A percentile compares a stretch with the other conserved stretches of the same genome.
Evolutionary conservation across 1,140 invertebrate species (phyloP).

Genomic region (Cecropterus lyciades): DNA sequence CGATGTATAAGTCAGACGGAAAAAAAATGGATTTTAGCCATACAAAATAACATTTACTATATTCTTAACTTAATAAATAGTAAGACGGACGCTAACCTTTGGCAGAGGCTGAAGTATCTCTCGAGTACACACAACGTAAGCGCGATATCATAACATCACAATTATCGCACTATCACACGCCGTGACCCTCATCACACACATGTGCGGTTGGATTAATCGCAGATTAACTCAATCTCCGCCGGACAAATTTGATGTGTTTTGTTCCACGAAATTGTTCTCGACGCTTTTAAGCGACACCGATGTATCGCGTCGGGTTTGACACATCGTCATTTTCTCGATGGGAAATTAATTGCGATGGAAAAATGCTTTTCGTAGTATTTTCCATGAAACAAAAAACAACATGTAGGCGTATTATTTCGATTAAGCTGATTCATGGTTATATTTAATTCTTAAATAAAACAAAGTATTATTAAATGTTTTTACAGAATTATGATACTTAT

Average conservation of each 20-base stretch:
- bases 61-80: too few species aligned
- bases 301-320: slow-evolving; percentile 10
- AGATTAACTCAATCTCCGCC: slow-evolving; percentile 54
- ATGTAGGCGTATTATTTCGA: too few species aligned
- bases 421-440: too few species aligned
- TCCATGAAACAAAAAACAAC: too few species aligned
- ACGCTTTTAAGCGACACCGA: slow-evolving; percentile 44
- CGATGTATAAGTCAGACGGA: too few species aligned
- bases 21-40: too few species aligned
- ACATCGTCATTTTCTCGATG: not conserved
- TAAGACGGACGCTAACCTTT: slow-evolving; percentile 1
- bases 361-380: too few species aligned
- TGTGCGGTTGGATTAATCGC: slow-evolving; percentile 58
- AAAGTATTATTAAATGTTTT: too few species aligned
- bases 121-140: not conserved
- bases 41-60: too few species aligned
- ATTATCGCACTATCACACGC: slow-evolving; percentile 54
- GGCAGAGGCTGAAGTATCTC: not conserved
- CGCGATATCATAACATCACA: slow-evolving; percentile 55
- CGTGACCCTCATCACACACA: slow-evolving; percentile 56
- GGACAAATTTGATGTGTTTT: slow-evolving; percentile 50
- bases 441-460: too few species aligned
- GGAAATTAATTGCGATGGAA: too few species aligned
- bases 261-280: slow-evolving; percentile 49
- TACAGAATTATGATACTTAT: too few species aligned